Evolutionary conservation across 92 coral and sea anemone species (phyloP), one percentile per base, ranked within the genome.

Genomic region (Virgularia gustaviana): DNA sequence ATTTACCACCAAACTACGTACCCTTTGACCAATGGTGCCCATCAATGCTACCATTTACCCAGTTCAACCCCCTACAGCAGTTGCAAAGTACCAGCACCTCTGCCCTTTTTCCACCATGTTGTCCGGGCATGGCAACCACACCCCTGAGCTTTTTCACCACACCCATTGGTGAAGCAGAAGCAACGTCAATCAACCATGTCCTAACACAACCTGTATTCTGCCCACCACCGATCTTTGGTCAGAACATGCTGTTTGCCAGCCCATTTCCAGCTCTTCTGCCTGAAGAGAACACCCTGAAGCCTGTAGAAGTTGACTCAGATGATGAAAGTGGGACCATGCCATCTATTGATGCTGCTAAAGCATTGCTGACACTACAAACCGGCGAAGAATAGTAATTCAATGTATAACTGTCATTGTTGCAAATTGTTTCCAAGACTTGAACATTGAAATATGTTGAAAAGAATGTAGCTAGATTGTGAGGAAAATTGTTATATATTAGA

Each of bases 261-360:
- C 61, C 31, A 61, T 28, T 68, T 35, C 36, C 57, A 42, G 18
- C 54, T 10, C 32, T 66, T 29, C n/a, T n/a, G n/a, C 15, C 73
- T 15, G 6, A 13, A 12, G 75, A 68, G 37, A 35, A 9, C 36
- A 49, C 23, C 16, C 61, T 51, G 11, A 59, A 65, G 49, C 51
- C 75, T 9, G 31, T 51, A 7, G 75, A 68, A 51, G 60, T 33
- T 22, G 28, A 18, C 4, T 24, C 60, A 2, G 12, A 9, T 3
- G 5, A 28, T 9, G 28, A 6, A 35, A 34, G 24, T n/a, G 61
- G 61, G 16, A 5, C 15, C 43, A 34, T 55, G 37, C 42, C 7
- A 28, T 63, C 71, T 2, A 66, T 66, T 22, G 73, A 43, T n/a
- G 75, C 75, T n/a, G 75, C 75, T 11, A 42, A 68, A 51, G 51